A percentile compares a stretch with the other conserved stretches of the same genome.
These are phyloP conservation scores for Vollenhovia emeryi DNA, from an alignment of 1,140 invertebrate species.

Conservation along the genomic window DNA sequence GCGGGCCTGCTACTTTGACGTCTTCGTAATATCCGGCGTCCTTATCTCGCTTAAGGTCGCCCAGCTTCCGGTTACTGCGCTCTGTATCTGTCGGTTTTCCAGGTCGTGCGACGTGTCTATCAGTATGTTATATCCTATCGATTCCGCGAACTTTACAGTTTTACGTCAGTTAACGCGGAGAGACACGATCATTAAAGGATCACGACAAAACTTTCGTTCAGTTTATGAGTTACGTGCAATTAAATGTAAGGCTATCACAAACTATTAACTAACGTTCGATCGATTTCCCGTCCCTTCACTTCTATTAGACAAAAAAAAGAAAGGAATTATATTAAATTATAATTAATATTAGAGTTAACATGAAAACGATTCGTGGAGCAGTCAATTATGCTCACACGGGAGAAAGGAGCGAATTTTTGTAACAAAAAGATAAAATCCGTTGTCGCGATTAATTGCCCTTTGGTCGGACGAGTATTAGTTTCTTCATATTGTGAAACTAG, in stretches of 20 bases:
- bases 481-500: background rate
- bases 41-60: conserved; percentile 68
- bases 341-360: background rate
- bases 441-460: background rate
- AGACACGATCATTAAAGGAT: conserved; percentile 21
- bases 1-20: conserved; percentile 6
- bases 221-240: background rate
- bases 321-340: background rate
- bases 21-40: conserved; percentile 62
- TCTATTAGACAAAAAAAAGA: background rate
- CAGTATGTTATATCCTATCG: conserved; percentile 16
- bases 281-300: background rate
- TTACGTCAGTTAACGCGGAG: conserved; percentile 12
- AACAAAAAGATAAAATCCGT: background rate
- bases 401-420: background rate
- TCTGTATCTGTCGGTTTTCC: conserved; percentile 31
- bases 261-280: background rate
- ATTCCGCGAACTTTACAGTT: conserved; percentile 12
- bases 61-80: conserved; percentile 28
- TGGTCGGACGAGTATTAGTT: background rate
- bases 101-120: background rate
- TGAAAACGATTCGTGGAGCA: background rate
- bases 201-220: background rate
- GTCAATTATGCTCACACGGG: background rate
- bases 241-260: background rate